Percentiles rank a stretch among this genome's conserved stretches.
Conservation (phyloP, 2,888 invertebrate species). For the Synergus gifuensis region DNA sequence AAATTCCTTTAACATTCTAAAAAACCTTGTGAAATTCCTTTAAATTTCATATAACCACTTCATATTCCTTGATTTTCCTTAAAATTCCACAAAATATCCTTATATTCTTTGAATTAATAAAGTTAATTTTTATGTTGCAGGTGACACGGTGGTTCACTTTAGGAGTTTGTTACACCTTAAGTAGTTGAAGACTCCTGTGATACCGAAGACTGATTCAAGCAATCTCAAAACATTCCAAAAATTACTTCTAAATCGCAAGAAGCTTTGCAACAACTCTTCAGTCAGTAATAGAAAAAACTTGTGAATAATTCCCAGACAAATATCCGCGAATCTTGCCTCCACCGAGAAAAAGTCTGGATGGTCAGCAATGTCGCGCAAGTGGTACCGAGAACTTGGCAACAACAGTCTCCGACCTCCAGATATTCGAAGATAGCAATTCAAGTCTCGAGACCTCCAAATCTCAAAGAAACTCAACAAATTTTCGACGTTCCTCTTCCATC, state of each 20-base stretch:
- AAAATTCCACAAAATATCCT: too few species aligned
- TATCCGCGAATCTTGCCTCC: background rate
- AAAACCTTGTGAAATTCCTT: too few species aligned
- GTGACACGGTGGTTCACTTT: slow-evolving; percentile 38
- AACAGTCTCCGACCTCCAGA: slow-evolving; percentile 69
- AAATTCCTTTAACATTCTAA: too few species aligned
- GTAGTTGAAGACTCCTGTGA: slow-evolving; percentile 43
- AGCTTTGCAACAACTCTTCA: background rate
- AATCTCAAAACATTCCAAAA: slow-evolving; percentile 50
- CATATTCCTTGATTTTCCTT: too few species aligned
- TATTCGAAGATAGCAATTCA: slow-evolving; percentile 66
- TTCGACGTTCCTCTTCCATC: slow-evolving; percentile 19
- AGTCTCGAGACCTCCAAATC: slow-evolving; percentile 19
- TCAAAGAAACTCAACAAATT: slow-evolving; percentile 23
- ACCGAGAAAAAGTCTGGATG: slow-evolving; percentile 64
- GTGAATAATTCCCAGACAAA: background rate
- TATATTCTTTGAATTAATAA: background rate
- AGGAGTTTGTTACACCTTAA: slow-evolving; percentile 44
- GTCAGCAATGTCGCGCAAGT: slow-evolving; percentile 69
- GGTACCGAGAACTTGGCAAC: slow-evolving; percentile 59
- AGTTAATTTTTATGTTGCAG: slow-evolving; percentile 28
- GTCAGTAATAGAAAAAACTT: background rate
- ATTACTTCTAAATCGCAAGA: background rate
- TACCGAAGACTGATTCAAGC: slow-evolving; percentile 50
- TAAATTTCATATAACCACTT: too few species aligned